These are phyloP conservation scores for Chiroxiphia lanceolata DNA, from an alignment of 2,797 vertebrate genomes.

Conservation along the genomic window DNA sequence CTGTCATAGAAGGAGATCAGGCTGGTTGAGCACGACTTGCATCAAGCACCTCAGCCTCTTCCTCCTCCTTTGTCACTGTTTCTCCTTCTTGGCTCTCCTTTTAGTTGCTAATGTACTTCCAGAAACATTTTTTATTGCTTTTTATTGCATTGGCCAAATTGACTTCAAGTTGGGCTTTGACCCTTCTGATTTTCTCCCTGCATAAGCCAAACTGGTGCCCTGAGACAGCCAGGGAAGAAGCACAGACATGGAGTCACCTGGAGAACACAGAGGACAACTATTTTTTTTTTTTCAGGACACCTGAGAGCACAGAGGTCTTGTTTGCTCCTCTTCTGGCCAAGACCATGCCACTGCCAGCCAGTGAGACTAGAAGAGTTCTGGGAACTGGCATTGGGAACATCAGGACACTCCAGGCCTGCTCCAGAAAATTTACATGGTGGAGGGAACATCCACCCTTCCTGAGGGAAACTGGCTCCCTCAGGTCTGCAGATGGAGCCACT, in stretches of 20 bases:
- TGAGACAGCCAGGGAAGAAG: not conserved
- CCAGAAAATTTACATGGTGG: not conserved
- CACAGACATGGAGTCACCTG: not conserved
- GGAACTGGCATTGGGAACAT: not conserved
- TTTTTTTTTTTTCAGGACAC: not conserved
- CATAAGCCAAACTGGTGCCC: not conserved
- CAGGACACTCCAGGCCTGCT: not conserved
- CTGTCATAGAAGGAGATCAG: not conserved
- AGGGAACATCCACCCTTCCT: not conserved
- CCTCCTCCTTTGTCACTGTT: not conserved
- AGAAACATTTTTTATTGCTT: not conserved
- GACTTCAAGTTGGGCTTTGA: not conserved
- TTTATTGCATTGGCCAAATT: not conserved
- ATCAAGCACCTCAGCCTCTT: not conserved
- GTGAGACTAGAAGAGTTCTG: not conserved
- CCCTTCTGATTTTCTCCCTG: not conserved
- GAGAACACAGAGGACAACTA: not conserved
- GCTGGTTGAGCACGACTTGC: not conserved
- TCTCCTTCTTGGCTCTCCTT: not conserved
- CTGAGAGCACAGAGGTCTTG: not conserved
- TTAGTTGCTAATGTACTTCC: not conserved
- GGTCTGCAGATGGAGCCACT: not conserved
- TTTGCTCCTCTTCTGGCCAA: not conserved
- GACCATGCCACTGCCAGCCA: not conserved
- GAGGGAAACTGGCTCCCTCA: not conserved